phyloP scores from a whole-genome alignment of 2,113 vertebrate genomes.

The Cyanistes caeruleus region DNA sequence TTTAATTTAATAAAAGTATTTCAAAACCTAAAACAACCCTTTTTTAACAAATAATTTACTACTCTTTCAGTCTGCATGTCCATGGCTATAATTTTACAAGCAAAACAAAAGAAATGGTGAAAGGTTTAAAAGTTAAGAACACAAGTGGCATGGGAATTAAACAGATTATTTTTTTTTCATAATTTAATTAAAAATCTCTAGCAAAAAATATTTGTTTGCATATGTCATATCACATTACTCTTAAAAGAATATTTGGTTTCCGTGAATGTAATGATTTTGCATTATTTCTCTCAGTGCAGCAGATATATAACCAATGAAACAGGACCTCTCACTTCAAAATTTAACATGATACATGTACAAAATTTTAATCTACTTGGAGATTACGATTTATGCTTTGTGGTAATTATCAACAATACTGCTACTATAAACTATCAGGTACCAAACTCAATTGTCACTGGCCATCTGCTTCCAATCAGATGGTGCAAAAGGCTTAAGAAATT shows the following conservation, averaged over 20 bases:
- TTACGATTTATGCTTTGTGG: neutral
- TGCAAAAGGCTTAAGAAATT: neutral
- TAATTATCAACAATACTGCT: neutral
- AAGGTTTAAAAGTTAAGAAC: neutral
- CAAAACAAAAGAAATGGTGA: neutral
- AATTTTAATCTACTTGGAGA: neutral
- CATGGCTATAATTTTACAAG: neutral
- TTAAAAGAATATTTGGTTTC: neutral
- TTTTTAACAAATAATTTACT: neutral
- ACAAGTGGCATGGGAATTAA: neutral
- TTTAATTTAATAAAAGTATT: neutral
- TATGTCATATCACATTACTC: neutral
- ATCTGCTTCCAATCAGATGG: neutral
- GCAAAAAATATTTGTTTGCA: neutral
- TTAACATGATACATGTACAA: neutral
- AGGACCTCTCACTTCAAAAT: neutral
- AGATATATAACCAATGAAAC: neutral
- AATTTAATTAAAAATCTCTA: neutral
- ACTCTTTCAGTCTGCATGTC: neutral
- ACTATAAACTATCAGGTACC: neutral
- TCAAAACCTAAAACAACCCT: neutral
- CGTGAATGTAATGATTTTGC: rapidly evolving
- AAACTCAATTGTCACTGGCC: neutral
- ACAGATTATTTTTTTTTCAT: neutral
- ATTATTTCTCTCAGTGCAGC: neutral